Conservation (phyloP, 92 coral and sea anemone species). For the Siderastrea siderea region DNA sequence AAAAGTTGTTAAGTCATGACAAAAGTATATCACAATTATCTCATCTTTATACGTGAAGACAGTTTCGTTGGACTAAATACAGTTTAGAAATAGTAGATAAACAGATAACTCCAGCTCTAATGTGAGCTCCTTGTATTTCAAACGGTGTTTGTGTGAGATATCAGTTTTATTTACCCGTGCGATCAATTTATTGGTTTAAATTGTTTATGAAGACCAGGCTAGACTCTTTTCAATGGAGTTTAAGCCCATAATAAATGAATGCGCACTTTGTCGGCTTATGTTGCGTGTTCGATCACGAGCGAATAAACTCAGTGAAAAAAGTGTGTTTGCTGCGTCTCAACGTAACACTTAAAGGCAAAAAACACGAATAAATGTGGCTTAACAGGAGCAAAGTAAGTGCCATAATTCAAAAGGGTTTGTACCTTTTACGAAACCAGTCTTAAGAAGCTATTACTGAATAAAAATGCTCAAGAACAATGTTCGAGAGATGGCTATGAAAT, state of each 20-base stretch:
- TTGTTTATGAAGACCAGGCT: conserved; percentile 16
- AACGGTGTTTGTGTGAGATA: not conserved
- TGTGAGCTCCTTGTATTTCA: not conserved
- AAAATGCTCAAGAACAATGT: too few relatives aligned
- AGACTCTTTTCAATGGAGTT: conserved; percentile 6
- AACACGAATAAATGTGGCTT: not conserved
- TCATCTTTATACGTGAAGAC: conserved; percentile 6
- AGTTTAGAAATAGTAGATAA: not conserved
- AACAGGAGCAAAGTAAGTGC: not conserved
- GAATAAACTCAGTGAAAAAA: not conserved
- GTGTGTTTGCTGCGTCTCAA: not conserved
- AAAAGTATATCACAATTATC: conserved; percentile 30
- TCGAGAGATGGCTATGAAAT: not conserved
- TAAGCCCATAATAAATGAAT: conserved; percentile 19
- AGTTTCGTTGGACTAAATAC: not conserved
- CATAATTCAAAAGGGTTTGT: too few relatives aligned
- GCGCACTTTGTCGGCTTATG: conserved; percentile 29
- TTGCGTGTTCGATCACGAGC: conserved; percentile 31
- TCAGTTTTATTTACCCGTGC: conserved; percentile 10
- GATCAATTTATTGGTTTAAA: not conserved
- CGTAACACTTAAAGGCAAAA: not conserved
- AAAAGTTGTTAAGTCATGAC: conserved; percentile 30
- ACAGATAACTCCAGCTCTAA: not conserved
- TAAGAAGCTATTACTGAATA: too few relatives aligned
- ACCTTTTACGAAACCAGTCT: too few relatives aligned